Evolutionary conservation across 2,797 vertebrate genomes (phyloP).

Genomic region (Argentina silus): DNA sequence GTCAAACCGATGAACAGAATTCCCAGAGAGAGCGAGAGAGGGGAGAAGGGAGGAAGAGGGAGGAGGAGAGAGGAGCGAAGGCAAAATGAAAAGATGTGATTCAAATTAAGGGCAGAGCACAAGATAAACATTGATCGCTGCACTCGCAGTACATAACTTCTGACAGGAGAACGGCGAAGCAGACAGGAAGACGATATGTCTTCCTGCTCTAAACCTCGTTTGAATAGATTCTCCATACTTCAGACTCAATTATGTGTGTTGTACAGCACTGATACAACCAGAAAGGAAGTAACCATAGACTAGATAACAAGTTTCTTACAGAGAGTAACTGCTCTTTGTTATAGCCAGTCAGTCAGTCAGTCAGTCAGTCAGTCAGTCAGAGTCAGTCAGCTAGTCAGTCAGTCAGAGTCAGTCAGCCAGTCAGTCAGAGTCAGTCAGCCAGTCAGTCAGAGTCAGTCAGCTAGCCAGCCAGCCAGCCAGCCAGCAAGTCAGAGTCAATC

Average conservation of each 20-base stretch:
- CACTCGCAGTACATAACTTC: constrained; percentile 1
- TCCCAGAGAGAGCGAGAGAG: constrained; percentile 16
- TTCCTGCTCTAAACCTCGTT: background rate
- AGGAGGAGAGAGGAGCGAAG: background rate
- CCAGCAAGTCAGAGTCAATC: background rate
- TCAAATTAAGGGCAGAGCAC: constrained; percentile 8
- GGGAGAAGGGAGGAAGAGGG: background rate
- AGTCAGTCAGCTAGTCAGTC: background rate
- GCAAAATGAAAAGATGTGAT: constrained; percentile 29
- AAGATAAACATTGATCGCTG: constrained; percentile 24
- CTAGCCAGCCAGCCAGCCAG: background rate
- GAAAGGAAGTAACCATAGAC: background rate
- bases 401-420: background rate
- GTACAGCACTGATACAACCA: background rate
- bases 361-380: background rate
- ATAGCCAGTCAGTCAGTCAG: background rate
- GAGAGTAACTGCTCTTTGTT: background rate
- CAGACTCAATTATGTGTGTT: background rate
- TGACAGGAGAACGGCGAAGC: background rate
- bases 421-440: background rate
- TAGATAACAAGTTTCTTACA: background rate
- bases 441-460: background rate
- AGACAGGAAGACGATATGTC: background rate
- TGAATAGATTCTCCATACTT: constrained; percentile 8
- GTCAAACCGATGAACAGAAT: constrained; percentile 21